Percentiles rank a stretch among this genome's conserved stretches.
These are phyloP conservation scores for Semotilus atromaculatus DNA, from an alignment of 2,797 vertebrate species.

Conservation along the genomic window DNA sequence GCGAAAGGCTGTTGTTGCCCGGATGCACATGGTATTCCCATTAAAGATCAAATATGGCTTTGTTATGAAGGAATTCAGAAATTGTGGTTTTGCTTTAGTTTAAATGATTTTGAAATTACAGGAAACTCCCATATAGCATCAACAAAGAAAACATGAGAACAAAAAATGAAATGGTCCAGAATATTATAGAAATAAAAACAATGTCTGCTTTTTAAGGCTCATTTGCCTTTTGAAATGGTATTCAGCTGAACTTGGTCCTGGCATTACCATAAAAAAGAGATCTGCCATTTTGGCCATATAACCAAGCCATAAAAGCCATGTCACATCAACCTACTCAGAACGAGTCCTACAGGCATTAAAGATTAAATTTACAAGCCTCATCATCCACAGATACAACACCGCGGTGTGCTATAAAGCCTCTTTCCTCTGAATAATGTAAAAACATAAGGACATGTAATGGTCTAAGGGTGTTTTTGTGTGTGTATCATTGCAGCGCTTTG, in stretches of 20 bases:
- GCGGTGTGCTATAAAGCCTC: slow-evolving; percentile 32
- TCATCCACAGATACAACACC: slow-evolving; percentile 55
- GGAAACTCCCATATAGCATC: background rate
- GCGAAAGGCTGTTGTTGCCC: slow-evolving; percentile 8
- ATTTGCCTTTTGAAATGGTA: slow-evolving; percentile 32
- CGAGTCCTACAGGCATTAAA: slow-evolving; percentile 53
- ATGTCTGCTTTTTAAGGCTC: background rate
- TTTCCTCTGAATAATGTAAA: slow-evolving; percentile 55
- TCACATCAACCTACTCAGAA: slow-evolving; percentile 47
- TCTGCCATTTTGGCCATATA: slow-evolving; percentile 27
- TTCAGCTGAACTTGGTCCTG: slow-evolving; percentile 23
- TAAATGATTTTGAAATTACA: background rate
- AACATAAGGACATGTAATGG: slow-evolving; percentile 36
- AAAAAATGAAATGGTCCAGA: background rate
- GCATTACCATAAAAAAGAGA: slow-evolving; percentile 19
- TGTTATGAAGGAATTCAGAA: background rate
- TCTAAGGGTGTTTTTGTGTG: slow-evolving; percentile 40
- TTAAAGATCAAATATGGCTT: slow-evolving; percentile 20
- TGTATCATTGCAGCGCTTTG: slow-evolving; percentile 22
- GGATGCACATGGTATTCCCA: slow-evolving; percentile 16
- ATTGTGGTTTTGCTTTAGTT: background rate
- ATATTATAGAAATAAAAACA: background rate
- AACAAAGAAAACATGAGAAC: background rate
- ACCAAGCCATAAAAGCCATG: slow-evolving; percentile 30
- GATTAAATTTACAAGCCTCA: slow-evolving; percentile 59